Conservation (phyloP, 2,797 vertebrate genomes). For the Aythya fuligula region DNA sequence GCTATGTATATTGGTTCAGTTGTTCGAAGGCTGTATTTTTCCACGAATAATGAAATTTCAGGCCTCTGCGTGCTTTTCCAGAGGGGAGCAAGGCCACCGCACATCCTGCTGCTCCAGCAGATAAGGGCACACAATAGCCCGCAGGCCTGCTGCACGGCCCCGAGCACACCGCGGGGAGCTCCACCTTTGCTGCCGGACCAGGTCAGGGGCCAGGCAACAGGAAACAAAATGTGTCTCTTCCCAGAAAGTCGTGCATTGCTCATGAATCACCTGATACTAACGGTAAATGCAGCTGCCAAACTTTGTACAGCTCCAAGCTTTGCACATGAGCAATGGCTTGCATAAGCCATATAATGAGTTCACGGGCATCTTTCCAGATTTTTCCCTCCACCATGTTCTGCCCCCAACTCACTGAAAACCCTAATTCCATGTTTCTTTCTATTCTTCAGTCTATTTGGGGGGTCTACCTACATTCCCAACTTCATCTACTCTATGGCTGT, state of each 20-base stretch:
- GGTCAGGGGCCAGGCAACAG: neutral
- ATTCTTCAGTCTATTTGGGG: neutral
- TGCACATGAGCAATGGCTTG: neutral
- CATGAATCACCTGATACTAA: neutral
- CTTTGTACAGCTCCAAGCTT: neutral
- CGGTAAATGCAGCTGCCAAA: neutral
- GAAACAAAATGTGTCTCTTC: slow-evolving; percentile 21
- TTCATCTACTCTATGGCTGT: neutral
- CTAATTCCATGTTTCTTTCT: neutral
- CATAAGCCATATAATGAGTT: neutral
- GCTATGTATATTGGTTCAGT: neutral
- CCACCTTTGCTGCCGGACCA: neutral
- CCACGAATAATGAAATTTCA: neutral
- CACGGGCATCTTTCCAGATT: neutral
- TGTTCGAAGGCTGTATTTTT: slow-evolving; percentile 32
- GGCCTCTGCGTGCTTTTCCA: neutral
- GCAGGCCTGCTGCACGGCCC: neutral
- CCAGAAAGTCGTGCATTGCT: neutral
- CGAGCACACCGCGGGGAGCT: neutral
- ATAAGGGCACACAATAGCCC: slow-evolving; percentile 20
- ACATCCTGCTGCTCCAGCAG: slow-evolving; percentile 46
- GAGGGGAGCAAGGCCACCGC: neutral
- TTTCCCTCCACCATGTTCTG: neutral
- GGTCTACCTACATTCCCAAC: neutral
- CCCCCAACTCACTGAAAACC: neutral